Evolutionary conservation across 2,888 invertebrate species (phyloP), one percentile per base, ranked within the genome.

Genomic region (Fissipunctia ypsillon): DNA sequence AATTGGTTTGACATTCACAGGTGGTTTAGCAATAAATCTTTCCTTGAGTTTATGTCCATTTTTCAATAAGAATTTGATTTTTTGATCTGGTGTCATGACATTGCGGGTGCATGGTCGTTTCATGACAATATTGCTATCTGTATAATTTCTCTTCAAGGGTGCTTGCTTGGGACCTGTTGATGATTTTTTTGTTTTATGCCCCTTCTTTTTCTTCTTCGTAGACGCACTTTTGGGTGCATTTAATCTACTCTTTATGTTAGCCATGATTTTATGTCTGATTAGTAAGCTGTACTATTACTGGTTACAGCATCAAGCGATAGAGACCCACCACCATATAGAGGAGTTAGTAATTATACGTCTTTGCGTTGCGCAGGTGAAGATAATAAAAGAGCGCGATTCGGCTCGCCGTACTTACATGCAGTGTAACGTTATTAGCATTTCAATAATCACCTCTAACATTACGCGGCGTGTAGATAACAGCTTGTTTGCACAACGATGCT

Each of bases 401-500:
- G 83, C 84, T 86, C 81, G 84, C 82, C 86, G 90, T 95, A 95
- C 95, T 94, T 95, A 95, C 95, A 92, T 95, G 95, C 93, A 93
- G 90, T 92, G 91, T 90, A 90, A 91, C 91, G 89, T 90, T 92
- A 92, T 94, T 94, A 94, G 91, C 90, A 90, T 91, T 92, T 91
- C 93, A 91, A 93, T 95, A 95, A 95, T 95, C 95, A 93, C 94
- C 94, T 94, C 92, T 91, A 92, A 91, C 90, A 90, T 91, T 92
- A 92, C 91, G 89, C 91, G 91, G 91, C 91, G 91, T 89, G 92
- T 87, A 91, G 93, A 94, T 94, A 94, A 94, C 93, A 93, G 92
- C 91, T 93, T 95, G 94, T 94, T 94, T 93, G 95, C 93, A 94
- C 94, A 95, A 93, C 90, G 92, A 94, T 93, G 91, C 90, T 91